Base-by-base conservation (phyloP, 2,113 vertebrate species). In the Tragelaphus strepsiceros region DNA sequence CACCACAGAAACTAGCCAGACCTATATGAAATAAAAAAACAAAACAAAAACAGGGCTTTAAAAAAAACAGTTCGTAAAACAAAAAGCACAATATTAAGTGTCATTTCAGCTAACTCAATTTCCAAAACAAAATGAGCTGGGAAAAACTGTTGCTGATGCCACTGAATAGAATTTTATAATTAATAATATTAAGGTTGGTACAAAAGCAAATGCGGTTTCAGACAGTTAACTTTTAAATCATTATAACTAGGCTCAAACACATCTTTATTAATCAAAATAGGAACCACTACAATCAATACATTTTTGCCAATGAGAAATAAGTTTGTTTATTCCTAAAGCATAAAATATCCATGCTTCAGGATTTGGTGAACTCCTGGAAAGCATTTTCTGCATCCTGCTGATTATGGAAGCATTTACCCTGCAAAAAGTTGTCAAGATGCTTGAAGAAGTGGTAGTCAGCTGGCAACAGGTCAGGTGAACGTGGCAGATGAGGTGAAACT, bases 1-100 rank as follows among this genome's bases (percentile, higher is more conserved):
- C 99, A 97, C 99, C 99, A 98, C 99, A 99, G 88, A 99, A 99
- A 98, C 99, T 99, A 80, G 99, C 99, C 96, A 99, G 98, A 98
- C 99, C 99, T 99, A 94, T 46, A 98, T 95, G 56, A 98, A 96
- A 22, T 95, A 89, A 88, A 92, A 94, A 81, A 7, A 67, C 32
- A 64, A 62, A 62, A 62, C 28, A 97, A 87, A 5, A 93, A 26
- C 24, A 80, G 64, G 64, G 77, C 77, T 92, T 95, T 90, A 6
- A 77, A 90, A 92, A 98, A 98, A 77, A 95, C 19, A 94, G 86
- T 93, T 97, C 26, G 88, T 96, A 88, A 97, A 80, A 97, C 46
- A 97, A 61, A 92, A 95, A 51, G 32, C n/a, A 93, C 10, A 96
- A 54, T 22, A 86, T 82, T 86, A 64, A 96, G 13, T 62, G 32